Base-by-base conservation (phyloP, 2,113 vertebrate genomes). In the Limanda limanda region DNA sequence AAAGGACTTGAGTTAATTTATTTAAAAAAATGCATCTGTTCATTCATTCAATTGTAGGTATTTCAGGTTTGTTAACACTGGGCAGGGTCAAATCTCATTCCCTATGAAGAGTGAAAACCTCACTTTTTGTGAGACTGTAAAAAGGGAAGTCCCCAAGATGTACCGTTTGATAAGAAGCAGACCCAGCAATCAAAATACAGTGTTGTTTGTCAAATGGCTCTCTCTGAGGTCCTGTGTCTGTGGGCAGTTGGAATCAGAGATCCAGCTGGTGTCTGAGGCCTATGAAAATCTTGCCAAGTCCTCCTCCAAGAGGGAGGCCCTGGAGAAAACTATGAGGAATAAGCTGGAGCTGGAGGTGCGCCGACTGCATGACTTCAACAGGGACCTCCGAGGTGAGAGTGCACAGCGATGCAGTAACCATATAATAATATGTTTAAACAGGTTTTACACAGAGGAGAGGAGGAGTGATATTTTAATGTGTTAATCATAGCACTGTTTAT, bases 251-350 rank as follows among this genome's bases (percentile, higher is more conserved):
- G 98, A 99, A 90, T 96, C 95, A 37, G 98, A 99, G 94, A 99
- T 99, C 82, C 97, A 98, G 87, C 94, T 97, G 82, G 97, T 99
- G 73, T 99, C 98, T 0, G 98, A 99, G 87, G 98, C 96, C 0
- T 99, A 99, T 64, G 98, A 99, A 90, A 99, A 97, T 91, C 94
- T 99, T 55, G 96, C 96, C 21, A 99, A 98, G 90, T 98, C 98
- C 1, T 99, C 98, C 2, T 97, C 97, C 10, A 99, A 99, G 92
- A 92, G 97, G 80, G 98, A 99, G 74, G 86, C 96, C 31, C 92
- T 99, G 91, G 98, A 99, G 90, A 99, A 99, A 87, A 97, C 98
- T 66, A 99, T 99, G 98, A 96, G 97, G 85, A 98, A 96, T 91
- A 99, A 99, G 85, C 93, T 99, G 72, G 98, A 99, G 92, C 95